These are phyloP conservation scores for Hypotaenidia okinawae DNA, from an alignment of 2,797 vertebrate species.

Conservation along the genomic window DNA sequence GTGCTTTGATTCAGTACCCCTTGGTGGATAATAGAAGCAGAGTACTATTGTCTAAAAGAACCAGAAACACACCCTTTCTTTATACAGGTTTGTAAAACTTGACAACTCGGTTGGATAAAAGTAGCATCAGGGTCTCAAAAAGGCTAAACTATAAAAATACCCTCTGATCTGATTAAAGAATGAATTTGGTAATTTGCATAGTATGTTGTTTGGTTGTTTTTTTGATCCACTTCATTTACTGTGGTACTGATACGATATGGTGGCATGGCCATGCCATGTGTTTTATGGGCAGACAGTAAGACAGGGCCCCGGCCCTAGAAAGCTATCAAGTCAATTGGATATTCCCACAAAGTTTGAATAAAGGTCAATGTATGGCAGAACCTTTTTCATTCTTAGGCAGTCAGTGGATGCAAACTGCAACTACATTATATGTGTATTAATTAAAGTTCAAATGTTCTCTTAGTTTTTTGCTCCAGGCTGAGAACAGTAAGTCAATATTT, in stretches of 20 bases:
- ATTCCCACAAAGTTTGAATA: conserved; percentile 9
- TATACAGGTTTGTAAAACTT: background rate
- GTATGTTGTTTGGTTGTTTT: background rate
- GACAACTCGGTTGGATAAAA: background rate
- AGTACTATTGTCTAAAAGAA: background rate
- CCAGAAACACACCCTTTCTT: background rate
- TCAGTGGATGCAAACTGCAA: background rate
- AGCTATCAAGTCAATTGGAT: background rate
- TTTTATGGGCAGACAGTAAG: background rate
- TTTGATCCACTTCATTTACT: background rate
- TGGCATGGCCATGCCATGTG: background rate
- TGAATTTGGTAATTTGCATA: background rate
- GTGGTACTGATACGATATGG: background rate
- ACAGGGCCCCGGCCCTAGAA: background rate
- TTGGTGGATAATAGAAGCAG: background rate
- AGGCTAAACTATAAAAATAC: background rate
- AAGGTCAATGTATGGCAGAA: conserved; percentile 7
- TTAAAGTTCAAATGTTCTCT: conserved; percentile 28
- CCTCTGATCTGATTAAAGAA: background rate
- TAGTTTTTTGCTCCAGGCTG: background rate
- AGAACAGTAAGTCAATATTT: conserved; percentile 36
- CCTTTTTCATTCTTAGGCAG: background rate
- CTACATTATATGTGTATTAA: background rate
- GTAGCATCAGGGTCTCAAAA: background rate
- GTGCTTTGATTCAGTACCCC: background rate